These are phyloP conservation scores for Philaenus spumarius DNA, from an alignment of 1,140 invertebrate species.

Conservation along the genomic window DNA sequence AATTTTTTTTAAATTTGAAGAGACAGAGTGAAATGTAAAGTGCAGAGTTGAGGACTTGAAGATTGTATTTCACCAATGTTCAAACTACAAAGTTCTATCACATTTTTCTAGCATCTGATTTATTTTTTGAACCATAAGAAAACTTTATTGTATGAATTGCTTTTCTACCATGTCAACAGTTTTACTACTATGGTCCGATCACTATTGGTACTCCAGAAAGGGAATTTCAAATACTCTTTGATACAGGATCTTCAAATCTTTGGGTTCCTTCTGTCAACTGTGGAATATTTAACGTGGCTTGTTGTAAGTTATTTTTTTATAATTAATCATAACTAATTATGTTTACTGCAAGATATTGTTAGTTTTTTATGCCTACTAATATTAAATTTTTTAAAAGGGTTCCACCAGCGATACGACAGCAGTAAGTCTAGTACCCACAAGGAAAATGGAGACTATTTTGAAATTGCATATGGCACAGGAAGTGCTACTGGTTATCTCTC, in stretches of 20 bases:
- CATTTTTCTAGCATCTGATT: too few species aligned
- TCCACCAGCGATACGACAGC: constrained; percentile 95
- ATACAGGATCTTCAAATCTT: constrained; percentile 25
- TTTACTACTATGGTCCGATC: constrained; percentile 21
- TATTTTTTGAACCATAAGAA: too few species aligned
- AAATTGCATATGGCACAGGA: constrained; percentile 93
- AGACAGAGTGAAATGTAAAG: too few species aligned
- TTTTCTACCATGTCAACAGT: constrained; percentile 6
- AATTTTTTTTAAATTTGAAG: too few species aligned
- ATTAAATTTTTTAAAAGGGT: constrained; percentile 48
- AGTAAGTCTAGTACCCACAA: constrained; percentile 74
- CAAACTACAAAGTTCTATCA: too few species aligned
- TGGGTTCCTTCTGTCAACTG: constrained; percentile 22
- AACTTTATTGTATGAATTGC: too few species aligned
- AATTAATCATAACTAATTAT: too few species aligned
- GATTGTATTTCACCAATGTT: too few species aligned
- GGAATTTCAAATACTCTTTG: constrained; percentile 20
- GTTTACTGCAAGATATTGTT: too few species aligned
- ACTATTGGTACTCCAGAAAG: constrained; percentile 19
- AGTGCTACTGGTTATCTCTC: constrained; percentile 93
- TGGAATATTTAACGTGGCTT: neutral
- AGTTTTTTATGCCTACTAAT: constrained; percentile 15
- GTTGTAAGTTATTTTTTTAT: constrained; percentile 3
- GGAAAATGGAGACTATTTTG: constrained; percentile 85
- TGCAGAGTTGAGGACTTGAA: too few species aligned